Conservation (phyloP, 2,888 invertebrate species). For the Glyphotaelius pellucidus region DNA sequence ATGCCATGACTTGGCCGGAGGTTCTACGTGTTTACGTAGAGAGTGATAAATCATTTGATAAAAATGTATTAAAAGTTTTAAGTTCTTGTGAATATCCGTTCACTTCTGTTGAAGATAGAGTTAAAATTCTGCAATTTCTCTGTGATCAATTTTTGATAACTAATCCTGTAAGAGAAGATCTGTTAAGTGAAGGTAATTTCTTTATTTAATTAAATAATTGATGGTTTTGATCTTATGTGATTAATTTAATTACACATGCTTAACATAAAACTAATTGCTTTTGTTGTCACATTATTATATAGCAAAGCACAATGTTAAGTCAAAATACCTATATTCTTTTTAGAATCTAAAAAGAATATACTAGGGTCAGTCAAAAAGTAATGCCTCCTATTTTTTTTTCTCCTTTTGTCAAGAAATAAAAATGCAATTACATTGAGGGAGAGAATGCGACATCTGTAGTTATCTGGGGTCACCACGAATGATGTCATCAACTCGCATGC, state of each 20-base stretch:
- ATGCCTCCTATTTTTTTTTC: no score
- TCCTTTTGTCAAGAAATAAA: no score
- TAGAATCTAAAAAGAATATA: no score
- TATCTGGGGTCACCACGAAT: no score
- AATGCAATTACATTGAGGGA: no score
- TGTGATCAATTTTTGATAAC: constrained; percentile 96
- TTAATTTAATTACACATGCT: no score
- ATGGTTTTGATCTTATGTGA: no score
- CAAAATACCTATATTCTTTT: no score
- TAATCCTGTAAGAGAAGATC: constrained; percentile 94
- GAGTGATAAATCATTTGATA: constrained; percentile 90
- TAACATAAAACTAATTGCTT: background rate
- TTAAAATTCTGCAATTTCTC: constrained; percentile 91
- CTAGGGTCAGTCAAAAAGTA: no score
- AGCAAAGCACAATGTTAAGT: no score
- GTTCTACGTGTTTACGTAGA: constrained; percentile 92
- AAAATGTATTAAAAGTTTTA: constrained; percentile 83
- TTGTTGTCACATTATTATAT: constrained; percentile 66
- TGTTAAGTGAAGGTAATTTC: constrained; percentile 90
- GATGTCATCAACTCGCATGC: no score
- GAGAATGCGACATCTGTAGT: no score
- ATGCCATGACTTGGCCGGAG: constrained; percentile 98
- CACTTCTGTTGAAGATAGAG: constrained; percentile 85
- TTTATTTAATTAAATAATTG: background rate
- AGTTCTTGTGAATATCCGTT: constrained; percentile 93